Percentiles rank a stretch among this genome's conserved stretches.
These are phyloP conservation scores for Toxonevra muliebris DNA, from an alignment of 2,888 invertebrate species.

Conservation along the genomic window DNA sequence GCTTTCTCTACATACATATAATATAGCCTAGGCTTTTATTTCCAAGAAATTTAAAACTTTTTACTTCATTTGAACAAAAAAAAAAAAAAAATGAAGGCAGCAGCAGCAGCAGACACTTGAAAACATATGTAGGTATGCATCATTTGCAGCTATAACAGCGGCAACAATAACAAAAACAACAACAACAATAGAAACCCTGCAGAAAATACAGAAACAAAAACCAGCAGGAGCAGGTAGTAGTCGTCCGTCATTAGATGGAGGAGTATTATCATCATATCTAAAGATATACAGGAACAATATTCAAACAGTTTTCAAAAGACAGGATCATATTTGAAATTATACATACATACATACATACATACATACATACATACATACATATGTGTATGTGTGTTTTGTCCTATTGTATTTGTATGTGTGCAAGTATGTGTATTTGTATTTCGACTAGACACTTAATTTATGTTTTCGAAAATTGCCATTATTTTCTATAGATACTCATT, in stretches of 20 bases:
- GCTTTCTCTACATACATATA: no score
- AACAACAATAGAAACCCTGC: slow-evolving; percentile 4
- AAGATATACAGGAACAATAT: not conserved
- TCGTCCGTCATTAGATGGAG: not conserved
- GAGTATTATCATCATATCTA: no score
- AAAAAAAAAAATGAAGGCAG: not conserved
- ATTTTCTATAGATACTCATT: no score
- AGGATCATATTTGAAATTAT: not conserved
- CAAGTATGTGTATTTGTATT: not conserved
- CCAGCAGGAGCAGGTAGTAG: not conserved
- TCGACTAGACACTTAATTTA: slow-evolving; percentile 4
- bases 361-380: slow-evolving; percentile 6
- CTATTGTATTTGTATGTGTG: not conserved
- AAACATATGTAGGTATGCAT: no score
- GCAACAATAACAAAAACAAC: slow-evolving; percentile 19
- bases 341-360: not conserved
- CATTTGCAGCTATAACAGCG: not conserved
- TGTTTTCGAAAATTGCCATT: not conserved
- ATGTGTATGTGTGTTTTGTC: not conserved
- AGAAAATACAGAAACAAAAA: not conserved
- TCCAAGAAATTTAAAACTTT: slow-evolving; percentile 65
- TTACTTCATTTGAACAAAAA: slow-evolving; percentile 13
- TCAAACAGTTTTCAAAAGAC: no score
- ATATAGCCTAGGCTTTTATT: slow-evolving; percentile 54
- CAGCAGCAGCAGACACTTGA: no score